Evolutionary conservation across 2,113 vertebrate genomes (phyloP).

Genomic region (Rhinoderma darwinii): DNA sequence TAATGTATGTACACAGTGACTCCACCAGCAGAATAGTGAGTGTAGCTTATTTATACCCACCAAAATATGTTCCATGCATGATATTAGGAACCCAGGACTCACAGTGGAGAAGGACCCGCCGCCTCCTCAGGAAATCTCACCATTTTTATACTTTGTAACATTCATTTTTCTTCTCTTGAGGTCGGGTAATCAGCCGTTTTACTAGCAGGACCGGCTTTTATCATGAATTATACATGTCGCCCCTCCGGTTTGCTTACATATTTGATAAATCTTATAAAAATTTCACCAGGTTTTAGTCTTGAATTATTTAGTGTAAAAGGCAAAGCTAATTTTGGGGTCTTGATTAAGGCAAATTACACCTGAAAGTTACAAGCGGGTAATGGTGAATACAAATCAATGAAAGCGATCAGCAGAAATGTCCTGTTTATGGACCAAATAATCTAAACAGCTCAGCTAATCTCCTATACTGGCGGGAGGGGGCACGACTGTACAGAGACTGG

Average conservation of each 20-base stretch:
- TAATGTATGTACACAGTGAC: too few relatives aligned
- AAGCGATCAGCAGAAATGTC: background rate
- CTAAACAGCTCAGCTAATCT: too few relatives aligned
- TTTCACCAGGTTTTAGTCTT: constrained; percentile 19
- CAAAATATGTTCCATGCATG: too few relatives aligned
- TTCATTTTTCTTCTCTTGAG: background rate
- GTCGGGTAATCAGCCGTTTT: background rate
- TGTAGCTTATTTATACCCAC: too few relatives aligned
- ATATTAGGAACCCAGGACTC: too few relatives aligned
- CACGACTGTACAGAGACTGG: too few relatives aligned
- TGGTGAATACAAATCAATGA: background rate
- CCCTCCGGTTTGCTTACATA: background rate
- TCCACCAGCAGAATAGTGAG: too few relatives aligned
- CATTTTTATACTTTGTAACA: too few relatives aligned
- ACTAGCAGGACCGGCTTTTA: background rate
- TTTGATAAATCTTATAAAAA: constrained; percentile 43
- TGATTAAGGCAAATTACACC: background rate
- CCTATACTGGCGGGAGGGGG: too few relatives aligned
- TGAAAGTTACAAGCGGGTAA: background rate
- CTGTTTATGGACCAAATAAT: too few relatives aligned
- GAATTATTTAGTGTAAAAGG: constrained; percentile 21
- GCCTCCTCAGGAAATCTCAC: too few relatives aligned
- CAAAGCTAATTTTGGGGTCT: background rate
- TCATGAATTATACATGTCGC: constrained; percentile 28
- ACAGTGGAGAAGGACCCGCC: too few relatives aligned